Evolutionary conservation across 2,888 invertebrate species (phyloP), one percentile per base, ranked within the genome.

Genomic region (Euproctis similis): DNA sequence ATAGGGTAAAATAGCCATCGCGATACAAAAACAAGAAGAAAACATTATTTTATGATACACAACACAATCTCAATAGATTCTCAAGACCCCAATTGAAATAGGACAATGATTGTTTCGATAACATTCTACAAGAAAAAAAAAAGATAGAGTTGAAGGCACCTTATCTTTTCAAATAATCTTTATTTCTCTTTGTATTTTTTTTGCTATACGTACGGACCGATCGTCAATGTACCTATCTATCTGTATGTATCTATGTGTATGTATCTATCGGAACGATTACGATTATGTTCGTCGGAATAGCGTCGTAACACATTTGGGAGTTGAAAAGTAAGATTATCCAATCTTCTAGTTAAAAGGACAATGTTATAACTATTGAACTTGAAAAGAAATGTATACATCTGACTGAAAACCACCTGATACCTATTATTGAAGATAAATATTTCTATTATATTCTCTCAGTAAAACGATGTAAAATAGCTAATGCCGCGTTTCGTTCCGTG

Each of bases 241-340:
- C 6, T 14, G 31, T 29, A 30, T 24, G 20, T 17, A 24, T 28
- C 43, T 47, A 46, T n/a, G 21, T 20, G 24, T 33, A 39, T 50
- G 50, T 26, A 26, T 47, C 28, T 31, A 17, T 6, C n/a, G 22
- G 22, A 50, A 46, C 34, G 35, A 30, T 50, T 36, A 47, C 37
- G 39, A 36, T 23, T 34, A 42, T 37, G n/a, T 30, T 9, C 31
- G 18, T 36, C n/a, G 20, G 20, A 31, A 36, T 31, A n/a, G 7
- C 23, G 19, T 28, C 19, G 24, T 30, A 24, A 17, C 30, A 31
- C 28, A 33, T 28, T 33, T 14, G 4, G 17, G 17, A 5, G 8
- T 9, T 10, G 1, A 22, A 26, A 8, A 8, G 8, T 4, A 13
- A 33, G 14, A 18, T 22, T 29, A 29, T 11, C 28, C 17, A 25